Evolutionary conservation across 2,113 vertebrate genomes (phyloP).

Genomic region (Enhydra lutris): DNA sequence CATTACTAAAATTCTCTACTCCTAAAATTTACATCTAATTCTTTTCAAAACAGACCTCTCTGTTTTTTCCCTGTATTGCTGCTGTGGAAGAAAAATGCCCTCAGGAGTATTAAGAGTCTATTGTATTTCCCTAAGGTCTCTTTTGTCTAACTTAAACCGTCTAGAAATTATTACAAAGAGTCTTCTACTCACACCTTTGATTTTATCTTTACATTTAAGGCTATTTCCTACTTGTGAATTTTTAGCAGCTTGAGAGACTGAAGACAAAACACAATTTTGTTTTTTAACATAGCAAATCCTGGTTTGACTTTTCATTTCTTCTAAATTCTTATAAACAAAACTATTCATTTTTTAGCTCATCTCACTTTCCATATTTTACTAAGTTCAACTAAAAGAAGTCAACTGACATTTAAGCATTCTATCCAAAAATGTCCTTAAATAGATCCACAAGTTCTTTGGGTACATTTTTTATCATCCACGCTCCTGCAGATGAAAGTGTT

Average conservation of each 20-base stretch:
- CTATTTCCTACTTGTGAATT: background rate
- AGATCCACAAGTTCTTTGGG: background rate
- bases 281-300: background rate
- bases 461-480: background rate
- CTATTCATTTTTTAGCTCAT: background rate
- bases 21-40: background rate
- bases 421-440: background rate
- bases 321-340: background rate
- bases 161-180: background rate
- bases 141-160: background rate
- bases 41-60: background rate
- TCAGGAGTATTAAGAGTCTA: background rate
- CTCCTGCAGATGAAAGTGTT: background rate
- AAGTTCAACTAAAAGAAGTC: background rate
- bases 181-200: background rate
- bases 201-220: background rate
- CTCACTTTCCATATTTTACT: background rate
- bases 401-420: background rate
- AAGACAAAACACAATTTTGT: background rate
- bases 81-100: background rate
- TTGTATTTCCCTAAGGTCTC: background rate
- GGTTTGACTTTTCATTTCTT: background rate
- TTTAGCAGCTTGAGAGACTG: background rate
- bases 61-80: background rate
- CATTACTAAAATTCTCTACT: background rate